Base-by-base conservation (phyloP, 1,140 invertebrate species). In the Maconellicoccus hirsutus region DNA sequence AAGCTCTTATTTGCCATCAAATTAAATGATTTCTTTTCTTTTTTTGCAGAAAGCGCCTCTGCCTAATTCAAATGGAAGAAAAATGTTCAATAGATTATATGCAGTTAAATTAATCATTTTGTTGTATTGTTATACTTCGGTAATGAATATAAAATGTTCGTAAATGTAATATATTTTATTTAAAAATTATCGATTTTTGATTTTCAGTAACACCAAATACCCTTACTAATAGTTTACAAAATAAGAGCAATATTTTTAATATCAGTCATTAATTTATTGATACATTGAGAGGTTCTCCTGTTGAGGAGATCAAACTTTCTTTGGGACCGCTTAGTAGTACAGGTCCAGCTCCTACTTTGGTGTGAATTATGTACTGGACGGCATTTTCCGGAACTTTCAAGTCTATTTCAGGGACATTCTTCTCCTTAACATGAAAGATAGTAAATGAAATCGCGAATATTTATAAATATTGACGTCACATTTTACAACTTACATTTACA, bases 301-400 rank as follows among this genome's bases (percentile, higher is more conserved):
- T 76, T 26, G 79, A 76, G 75, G 79, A 77, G 69, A 89, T 75
- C 25, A 89, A 79, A 79, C 88, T 86, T 70, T 83, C 78, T 70
- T 83, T 78, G 73, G 10, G 76, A 76, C 83, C 78, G 10, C 72
- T 73, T 7, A 86, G 73, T 75, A 82, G 78, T 73, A 82, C 78
- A 14, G 90, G 89, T 14, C 89, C 90, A 71, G 85, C 80, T 7
- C 90, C 90, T 52, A 93, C 81, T 79, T 86, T 86, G 1, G 92
- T 94, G 75, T 89, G 82, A 75, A 94, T 94, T 12, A 93, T 83
- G 79, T 92, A 93, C 78, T 92, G 90, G 1, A 95, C 79, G 21
- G 83, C 76, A 77, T 87, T 86, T 22, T 78, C 76, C 22, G 69
- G 42, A 19, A 59, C 33, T 19, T 42, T 70, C 22, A 33, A 25